phyloP scores from a whole-genome alignment of 2,113 vertebrate genomes.

The Hiodon tergisus region DNA sequence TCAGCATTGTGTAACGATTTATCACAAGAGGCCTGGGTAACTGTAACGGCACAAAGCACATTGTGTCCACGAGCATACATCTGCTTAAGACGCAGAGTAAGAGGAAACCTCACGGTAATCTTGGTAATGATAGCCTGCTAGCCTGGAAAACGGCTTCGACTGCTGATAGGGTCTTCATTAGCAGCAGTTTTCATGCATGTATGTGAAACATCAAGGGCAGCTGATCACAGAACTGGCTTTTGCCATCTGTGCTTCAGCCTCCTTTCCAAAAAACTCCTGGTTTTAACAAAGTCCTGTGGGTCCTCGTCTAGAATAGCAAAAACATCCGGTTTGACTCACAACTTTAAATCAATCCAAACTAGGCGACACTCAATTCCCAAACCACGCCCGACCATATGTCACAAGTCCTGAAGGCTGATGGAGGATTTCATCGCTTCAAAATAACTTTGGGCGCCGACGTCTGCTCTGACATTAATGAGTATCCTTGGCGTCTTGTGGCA shows the following conservation, averaged over 20 bases:
- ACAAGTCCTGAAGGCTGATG: conserved; percentile 70
- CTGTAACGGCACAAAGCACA: background rate
- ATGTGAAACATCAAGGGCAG: background rate
- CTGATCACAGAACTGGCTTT: background rate
- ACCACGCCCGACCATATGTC: conserved; percentile 75
- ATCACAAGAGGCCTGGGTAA: background rate
- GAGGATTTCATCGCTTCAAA: conserved; percentile 66
- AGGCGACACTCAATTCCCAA: conserved; percentile 71
- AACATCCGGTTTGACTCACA: conserved; percentile 58
- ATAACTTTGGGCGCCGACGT: conserved; percentile 66
- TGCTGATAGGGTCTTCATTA: conserved; percentile 7
- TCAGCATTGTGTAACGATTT: background rate
- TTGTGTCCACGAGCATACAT: background rate
- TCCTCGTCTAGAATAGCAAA: conserved; percentile 61
- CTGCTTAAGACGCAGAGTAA: background rate
- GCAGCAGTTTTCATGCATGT: conserved; percentile 10
- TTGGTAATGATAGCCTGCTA: conserved; percentile 10
- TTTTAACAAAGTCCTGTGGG: conserved; percentile 56
- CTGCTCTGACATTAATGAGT: conserved; percentile 62
- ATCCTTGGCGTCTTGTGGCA: conserved; percentile 12
- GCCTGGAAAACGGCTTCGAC: background rate
- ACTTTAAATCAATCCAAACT: conserved; percentile 65
- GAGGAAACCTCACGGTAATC: background rate
- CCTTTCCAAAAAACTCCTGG: conserved; percentile 31
- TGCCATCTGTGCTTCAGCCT: conserved; percentile 34